Conservation (phyloP, 2,888 invertebrate genomes). For the Apamea anceps region DNA sequence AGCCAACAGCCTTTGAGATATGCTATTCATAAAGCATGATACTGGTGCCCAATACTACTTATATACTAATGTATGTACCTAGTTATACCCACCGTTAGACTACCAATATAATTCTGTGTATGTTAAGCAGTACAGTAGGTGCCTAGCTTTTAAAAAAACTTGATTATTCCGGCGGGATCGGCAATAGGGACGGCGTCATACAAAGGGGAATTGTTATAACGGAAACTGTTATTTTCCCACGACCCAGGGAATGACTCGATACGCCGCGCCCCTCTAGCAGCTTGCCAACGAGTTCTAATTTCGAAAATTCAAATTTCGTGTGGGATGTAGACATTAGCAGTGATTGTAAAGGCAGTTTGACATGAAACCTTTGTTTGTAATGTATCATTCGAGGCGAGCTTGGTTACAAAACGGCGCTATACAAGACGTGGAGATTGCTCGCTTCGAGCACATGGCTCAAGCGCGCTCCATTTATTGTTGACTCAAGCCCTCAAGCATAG, state of each 20-base stretch:
- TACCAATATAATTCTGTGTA: background rate
- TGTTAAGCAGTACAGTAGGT: background rate
- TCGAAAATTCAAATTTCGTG: conserved; percentile 25
- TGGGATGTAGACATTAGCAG: conserved; percentile 18
- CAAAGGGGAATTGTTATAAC: conserved; percentile 9
- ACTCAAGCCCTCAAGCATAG: no score
- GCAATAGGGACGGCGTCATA: conserved; percentile 5
- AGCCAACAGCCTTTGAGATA: background rate
- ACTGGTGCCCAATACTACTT: background rate
- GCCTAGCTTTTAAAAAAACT: background rate
- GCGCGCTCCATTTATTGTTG: no score
- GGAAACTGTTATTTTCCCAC: conserved; percentile 43
- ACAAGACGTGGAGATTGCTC: no score
- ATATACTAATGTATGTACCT: background rate
- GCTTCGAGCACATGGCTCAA: background rate
- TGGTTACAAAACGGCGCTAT: background rate
- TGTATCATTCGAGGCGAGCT: background rate
- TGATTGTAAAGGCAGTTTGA: conserved; percentile 14
- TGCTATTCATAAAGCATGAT: background rate
- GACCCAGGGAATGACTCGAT: background rate
- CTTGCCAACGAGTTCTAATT: conserved; percentile 10
- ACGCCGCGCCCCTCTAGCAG: conserved; percentile 5
- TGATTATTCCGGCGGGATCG: background rate
- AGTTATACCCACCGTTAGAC: background rate
- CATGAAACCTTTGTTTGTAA: background rate